Evolutionary conservation across 2,113 vertebrate genomes (phyloP), one percentile per base, ranked within the genome.

Genomic region (Aptenodytes patagonicus): DNA sequence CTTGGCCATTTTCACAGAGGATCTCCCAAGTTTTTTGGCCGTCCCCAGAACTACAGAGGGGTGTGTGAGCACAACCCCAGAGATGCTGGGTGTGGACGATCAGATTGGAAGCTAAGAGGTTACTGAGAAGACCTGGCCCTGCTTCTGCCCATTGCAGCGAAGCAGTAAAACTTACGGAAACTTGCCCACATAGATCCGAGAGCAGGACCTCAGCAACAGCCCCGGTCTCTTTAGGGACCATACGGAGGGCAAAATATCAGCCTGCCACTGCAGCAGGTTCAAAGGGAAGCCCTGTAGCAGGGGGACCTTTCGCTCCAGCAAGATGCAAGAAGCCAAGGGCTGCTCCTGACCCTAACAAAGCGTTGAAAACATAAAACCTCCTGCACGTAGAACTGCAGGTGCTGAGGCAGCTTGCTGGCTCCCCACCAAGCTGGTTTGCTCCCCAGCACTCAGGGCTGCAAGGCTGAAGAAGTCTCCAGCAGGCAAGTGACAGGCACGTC

Each of bases 11-110:
- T 73, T 24, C 82, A 83, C 51, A 60, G 78, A 96, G 90, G 89
- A 88, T 97, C 93, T 97, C 96, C 96, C 94, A 88, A 77, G 84
- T 29, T 83, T 89, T 58, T 58, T 97, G 94, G 94, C 96, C 19
- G 73, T 64, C 58, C 78, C 62, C 55, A 94, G 24, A 55, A 65
- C n/a, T 5, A 32, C 40, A 57, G 91, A 95, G 91, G 95, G 87
- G 89, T 72, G 94, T 89, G 95, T 79, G 54, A 13, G 7, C 52
- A 64, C 52, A 95, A 40, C 69, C 87, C 91, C 66, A 72, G 81
- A 95, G 96, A 82, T 89, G 81, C 91, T 94, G 94, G 96, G 95
- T 94, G 96, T 60, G 95, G 94, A 83, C 5, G 1, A 47, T 17
- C 61, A 57, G 40, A 76, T 4, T 89, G 93, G 82, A 89, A 92